These are phyloP conservation scores for Noctilio leporinus DNA, from an alignment of 2,113 vertebrate genomes.

Conservation along the genomic window DNA sequence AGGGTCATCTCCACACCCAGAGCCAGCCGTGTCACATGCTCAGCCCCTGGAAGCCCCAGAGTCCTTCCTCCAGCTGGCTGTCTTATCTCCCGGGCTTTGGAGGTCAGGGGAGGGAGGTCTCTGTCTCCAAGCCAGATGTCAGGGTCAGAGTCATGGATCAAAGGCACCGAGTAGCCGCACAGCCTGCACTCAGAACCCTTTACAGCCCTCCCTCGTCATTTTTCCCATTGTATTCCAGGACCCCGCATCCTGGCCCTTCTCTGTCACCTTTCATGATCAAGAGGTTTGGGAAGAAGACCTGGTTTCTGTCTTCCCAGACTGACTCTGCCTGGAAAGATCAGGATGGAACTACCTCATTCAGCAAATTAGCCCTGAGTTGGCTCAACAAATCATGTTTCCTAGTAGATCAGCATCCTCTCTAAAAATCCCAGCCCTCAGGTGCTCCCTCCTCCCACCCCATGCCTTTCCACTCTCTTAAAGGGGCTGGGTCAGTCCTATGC, in stretches of 20 bases:
- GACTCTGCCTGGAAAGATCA: constrained; percentile 14
- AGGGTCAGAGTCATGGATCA: background rate
- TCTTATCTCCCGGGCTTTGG: background rate
- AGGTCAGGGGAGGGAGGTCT: background rate
- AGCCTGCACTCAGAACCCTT: background rate
- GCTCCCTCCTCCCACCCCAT: background rate
- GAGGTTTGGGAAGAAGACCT: background rate
- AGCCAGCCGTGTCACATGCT: background rate
- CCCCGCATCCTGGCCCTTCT: background rate
- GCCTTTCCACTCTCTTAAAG: background rate
- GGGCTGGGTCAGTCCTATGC: background rate
- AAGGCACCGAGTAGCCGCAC: background rate
- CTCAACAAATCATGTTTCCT: background rate
- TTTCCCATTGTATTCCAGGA: background rate
- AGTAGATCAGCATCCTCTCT: background rate
- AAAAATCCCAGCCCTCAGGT: background rate
- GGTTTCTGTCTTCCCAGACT: background rate
- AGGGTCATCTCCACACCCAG: background rate
- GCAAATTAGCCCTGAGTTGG: background rate
- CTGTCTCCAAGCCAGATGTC: background rate
- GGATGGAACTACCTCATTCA: constrained; percentile 68
- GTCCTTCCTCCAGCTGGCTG: background rate
- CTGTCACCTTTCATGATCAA: background rate
- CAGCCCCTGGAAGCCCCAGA: background rate
- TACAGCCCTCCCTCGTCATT: background rate